These are phyloP conservation scores for Sepioteuthis lessoniana DNA, from an alignment of 2,888 invertebrate genomes.

Conservation along the genomic window DNA sequence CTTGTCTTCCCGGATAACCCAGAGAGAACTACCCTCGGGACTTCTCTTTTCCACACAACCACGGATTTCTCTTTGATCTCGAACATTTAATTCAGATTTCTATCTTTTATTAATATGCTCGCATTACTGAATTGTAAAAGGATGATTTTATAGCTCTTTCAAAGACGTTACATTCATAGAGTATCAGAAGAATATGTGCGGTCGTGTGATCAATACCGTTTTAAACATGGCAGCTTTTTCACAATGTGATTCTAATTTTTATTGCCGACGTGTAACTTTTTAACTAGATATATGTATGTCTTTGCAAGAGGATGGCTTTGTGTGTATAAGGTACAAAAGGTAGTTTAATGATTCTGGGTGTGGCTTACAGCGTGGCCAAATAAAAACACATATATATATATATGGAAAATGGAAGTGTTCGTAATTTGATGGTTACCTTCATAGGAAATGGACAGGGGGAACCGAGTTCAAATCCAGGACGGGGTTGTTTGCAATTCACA, in stretches of 20 bases:
- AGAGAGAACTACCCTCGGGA: neutral
- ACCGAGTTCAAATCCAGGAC: no score
- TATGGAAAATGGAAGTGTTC: no score
- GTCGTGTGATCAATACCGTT: neutral
- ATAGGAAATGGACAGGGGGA: no score
- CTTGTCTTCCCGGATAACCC: neutral
- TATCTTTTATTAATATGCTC: conserved; percentile 21
- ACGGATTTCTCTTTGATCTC: neutral
- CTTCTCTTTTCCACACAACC: neutral
- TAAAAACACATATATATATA: neutral
- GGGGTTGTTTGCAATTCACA: no score
- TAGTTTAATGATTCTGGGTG: neutral
- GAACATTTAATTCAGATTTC: neutral
- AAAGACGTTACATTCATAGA: neutral
- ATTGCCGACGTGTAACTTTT: neutral
- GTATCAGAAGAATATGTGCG: neutral
- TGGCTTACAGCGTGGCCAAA: neutral
- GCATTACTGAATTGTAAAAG: neutral
- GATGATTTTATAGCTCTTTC: neutral
- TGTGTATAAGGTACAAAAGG: neutral
- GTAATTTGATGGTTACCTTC: no score
- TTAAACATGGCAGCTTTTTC: neutral
- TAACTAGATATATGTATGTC: neutral
- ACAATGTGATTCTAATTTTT: neutral
- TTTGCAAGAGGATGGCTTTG: neutral